Base-by-base conservation (phyloP, 2,797 vertebrate genomes). In the Pygocentrus nattereri region DNA sequence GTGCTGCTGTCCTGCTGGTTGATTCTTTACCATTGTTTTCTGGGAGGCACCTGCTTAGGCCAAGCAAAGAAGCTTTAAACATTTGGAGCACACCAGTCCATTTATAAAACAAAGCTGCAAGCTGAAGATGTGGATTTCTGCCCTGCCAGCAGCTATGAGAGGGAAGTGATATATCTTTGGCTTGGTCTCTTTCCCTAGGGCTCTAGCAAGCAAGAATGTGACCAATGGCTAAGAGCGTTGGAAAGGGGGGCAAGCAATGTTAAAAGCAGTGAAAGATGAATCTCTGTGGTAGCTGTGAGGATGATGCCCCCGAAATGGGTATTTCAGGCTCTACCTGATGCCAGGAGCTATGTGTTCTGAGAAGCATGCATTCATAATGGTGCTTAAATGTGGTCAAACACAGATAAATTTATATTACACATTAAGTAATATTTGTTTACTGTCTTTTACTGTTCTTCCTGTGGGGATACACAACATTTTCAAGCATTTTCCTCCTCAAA, bases 201-300 rank as follows among this genome's bases (percentile, higher is more conserved):
- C 25, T 58, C 69, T 38, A 5, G 38, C 73, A 78, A 38, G 56
- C 38, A 68, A 70, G 76, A 81, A 78, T 84, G 81, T 88, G 86
- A 84, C 83, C 87, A 79, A 79, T 86, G 83, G 72, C 71, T 78
- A 41, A 68, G 84, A 74, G 61, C 62, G 13, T 44, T 76, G 30
- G 80, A 82, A 83, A 83, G 64, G 79, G 75, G 82, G 76, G 86
- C 82, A 78, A 85, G 76, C 81, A 76, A 82, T 81, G 84, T 87
- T 84, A 87, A 87, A 84, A 79, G 75, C 65, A 16, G 76, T 85
- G 71, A 84, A 78, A 79, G 78, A 84, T 84, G 76, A 83, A 85
- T 84, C 73, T 75, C 44, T 10, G 74, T 23, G 61, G 67, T 67
- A 78, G 83, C 79, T 38, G 50, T 2, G 0, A 73, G 65, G 50